A percentile compares a stretch with the other conserved stretches of the same genome.
Evolutionary conservation across 2,797 vertebrate genomes (phyloP).

Genomic region (Pangasius larnaudii): DNA sequence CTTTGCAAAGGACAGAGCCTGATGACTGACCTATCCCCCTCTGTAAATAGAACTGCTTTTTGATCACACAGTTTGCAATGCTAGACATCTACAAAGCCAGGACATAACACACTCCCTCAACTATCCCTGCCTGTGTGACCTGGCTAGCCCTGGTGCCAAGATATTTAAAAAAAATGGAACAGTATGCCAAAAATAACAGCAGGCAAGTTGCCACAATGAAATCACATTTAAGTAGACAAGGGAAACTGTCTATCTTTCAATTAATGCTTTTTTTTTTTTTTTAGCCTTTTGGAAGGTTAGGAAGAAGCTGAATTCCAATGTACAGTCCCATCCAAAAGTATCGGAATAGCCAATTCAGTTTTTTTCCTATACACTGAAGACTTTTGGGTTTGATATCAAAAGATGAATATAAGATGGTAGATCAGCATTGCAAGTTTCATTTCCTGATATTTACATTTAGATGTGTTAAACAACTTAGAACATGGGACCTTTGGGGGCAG

Average conservation of each 20-base stretch:
- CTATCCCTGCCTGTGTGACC: constrained; percentile 20
- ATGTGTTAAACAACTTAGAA: neutral
- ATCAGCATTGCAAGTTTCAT: neutral
- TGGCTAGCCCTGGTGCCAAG: constrained; percentile 15
- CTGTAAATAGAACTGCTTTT: constrained; percentile 50
- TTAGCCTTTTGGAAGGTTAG: neutral
- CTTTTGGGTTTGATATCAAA: neutral
- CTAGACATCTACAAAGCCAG: constrained; percentile 36
- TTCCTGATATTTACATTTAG: neutral
- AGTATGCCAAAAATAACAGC: neutral
- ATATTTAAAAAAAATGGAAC: constrained; percentile 12
- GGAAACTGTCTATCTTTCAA: neutral
- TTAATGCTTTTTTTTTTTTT: neutral
- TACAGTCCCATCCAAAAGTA: neutral
- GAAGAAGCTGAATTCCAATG: neutral
- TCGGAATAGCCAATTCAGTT: neutral
- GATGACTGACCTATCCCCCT: constrained; percentile 32
- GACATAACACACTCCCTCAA: constrained; percentile 35
- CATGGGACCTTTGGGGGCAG: neutral
- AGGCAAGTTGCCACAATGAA: neutral
- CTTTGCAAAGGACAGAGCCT: constrained; percentile 40
- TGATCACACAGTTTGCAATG: constrained; percentile 17
- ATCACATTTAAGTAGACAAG: neutral
- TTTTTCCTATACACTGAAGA: neutral
- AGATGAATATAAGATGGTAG: neutral